Evolutionary conservation across 2,113 vertebrate species (phyloP).

Genomic region (Epinephelus lanceolatus): DNA sequence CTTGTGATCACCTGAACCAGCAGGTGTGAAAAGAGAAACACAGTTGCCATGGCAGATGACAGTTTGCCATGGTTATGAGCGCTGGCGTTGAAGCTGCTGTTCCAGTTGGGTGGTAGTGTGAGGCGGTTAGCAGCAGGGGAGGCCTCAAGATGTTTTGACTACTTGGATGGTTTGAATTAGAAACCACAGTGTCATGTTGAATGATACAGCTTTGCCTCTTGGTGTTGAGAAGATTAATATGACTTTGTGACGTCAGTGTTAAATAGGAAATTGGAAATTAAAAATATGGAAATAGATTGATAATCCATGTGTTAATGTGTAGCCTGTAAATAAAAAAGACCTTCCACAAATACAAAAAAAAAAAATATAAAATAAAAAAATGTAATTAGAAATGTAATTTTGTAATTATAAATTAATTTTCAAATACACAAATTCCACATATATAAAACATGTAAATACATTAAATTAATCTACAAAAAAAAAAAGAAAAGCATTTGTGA

Average conservation of each 20-base stretch:
- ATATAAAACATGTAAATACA: too few relatives aligned
- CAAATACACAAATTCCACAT: too few relatives aligned
- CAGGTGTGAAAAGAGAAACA: slow-evolving; percentile 63
- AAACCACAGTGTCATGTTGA: background rate
- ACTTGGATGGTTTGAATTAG: background rate
- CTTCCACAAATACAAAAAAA: too few relatives aligned
- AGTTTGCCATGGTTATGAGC: slow-evolving; percentile 57
- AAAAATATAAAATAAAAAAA: too few relatives aligned
- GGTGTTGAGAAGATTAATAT: background rate
- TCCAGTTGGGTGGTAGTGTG: slow-evolving; percentile 53
- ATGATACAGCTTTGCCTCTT: background rate
- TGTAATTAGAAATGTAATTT: too few relatives aligned
- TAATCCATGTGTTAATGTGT: too few relatives aligned
- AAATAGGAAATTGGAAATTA: background rate
- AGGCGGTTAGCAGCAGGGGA: slow-evolving; percentile 22
- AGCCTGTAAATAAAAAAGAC: too few relatives aligned
- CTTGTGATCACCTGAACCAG: slow-evolving; percentile 45
- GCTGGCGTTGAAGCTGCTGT: slow-evolving; percentile 43
- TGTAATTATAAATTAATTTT: too few relatives aligned
- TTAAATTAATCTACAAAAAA: too few relatives aligned
- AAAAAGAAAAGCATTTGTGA: too few relatives aligned
- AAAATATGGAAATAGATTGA: too few relatives aligned
- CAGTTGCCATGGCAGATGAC: slow-evolving; percentile 56
- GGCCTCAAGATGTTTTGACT: slow-evolving; percentile 18
- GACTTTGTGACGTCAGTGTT: background rate